Conservation (phyloP, 2,113 vertebrate species). For the Fulmarus glacialis region DNA sequence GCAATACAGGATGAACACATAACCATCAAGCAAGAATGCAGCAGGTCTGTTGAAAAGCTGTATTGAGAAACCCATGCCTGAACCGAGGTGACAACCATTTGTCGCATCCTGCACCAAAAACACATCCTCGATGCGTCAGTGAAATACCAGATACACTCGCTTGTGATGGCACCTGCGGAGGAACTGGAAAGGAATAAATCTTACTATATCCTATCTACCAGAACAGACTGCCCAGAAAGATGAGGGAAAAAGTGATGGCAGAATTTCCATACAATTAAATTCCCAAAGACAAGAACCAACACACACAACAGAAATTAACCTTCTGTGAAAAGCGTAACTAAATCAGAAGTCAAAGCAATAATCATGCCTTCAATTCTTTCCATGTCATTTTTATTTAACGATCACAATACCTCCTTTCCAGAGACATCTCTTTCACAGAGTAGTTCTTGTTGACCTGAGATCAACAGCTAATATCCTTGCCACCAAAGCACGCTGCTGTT, state of each 20-base stretch:
- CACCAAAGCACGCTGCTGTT: background rate
- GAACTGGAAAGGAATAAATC: background rate
- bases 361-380: background rate
- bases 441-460: background rate
- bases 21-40: background rate
- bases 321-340: background rate
- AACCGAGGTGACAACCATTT: background rate
- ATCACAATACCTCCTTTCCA: background rate
- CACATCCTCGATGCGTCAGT: fast-evolving
- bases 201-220: background rate
- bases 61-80: background rate
- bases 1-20: background rate
- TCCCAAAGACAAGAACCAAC: background rate
- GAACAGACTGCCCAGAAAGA: background rate
- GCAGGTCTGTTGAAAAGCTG: background rate
- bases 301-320: background rate
- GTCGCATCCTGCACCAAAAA: background rate
- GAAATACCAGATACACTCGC: background rate
- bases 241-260: background rate
- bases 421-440: background rate
- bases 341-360: background rate
- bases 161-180: fast-evolving
- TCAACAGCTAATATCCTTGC: background rate
- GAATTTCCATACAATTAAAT: background rate
- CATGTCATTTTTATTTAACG: background rate